Evolutionary conservation across 2,797 vertebrate species (phyloP).

Genomic region (Clarias pachynema): DNA sequence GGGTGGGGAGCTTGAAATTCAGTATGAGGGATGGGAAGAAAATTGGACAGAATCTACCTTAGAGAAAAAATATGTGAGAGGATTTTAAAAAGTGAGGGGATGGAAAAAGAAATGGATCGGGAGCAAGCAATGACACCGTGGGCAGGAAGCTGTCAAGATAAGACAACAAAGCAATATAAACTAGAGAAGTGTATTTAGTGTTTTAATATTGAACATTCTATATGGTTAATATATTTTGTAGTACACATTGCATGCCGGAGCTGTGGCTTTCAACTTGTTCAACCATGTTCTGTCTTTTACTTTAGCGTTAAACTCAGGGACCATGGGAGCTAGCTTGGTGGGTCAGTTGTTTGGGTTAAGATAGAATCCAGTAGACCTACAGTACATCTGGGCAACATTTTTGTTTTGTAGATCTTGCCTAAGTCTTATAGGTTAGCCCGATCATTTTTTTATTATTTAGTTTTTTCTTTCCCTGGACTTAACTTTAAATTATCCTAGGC

Average conservation of each 20-base stretch:
- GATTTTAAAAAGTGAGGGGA: slow-evolving; percentile 1
- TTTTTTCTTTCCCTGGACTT: not conserved
- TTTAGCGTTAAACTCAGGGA: not conserved
- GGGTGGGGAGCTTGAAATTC: not conserved
- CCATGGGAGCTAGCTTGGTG: not conserved
- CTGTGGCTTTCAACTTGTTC: not conserved
- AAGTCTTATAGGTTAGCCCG: not conserved
- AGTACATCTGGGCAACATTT: not conserved
- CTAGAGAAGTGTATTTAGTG: not conserved
- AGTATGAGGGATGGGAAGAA: not conserved
- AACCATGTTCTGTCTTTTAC: not conserved
- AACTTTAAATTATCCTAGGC: not conserved
- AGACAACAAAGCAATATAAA: not conserved
- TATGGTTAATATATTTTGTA: not conserved
- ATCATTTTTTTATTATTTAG: too few relatives aligned
- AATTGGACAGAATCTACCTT: slow-evolving; percentile 6
- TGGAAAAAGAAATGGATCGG: not conserved
- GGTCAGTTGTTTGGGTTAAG: not conserved
- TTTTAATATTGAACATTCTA: not conserved
- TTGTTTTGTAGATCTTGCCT: not conserved
- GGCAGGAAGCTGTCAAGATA: not conserved
- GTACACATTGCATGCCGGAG: not conserved
- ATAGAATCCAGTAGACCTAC: not conserved
- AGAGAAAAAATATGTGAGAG: slow-evolving; percentile 29
- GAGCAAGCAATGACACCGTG: not conserved